Evolutionary conservation across 2,888 invertebrate genomes (phyloP).

Genomic region (Cremastobaeus sp.): DNA sequence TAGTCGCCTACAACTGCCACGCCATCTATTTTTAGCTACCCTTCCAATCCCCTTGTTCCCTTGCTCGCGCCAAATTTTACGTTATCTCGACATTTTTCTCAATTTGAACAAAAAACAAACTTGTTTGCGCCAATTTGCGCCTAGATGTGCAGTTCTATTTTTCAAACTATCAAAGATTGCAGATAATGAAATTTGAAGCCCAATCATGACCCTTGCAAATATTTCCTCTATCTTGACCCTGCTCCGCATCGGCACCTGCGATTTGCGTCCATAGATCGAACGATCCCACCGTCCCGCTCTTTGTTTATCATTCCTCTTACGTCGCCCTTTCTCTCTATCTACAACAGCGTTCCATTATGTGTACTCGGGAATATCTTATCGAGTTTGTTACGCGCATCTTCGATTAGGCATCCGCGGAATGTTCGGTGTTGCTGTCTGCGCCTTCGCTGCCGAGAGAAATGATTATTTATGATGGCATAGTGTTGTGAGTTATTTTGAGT

Average conservation of each 20-base stretch:
- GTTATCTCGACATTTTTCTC: too few relatives aligned
- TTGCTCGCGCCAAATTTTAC: neutral
- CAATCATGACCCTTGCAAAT: slow-evolving; percentile 33
- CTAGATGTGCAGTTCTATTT: too few relatives aligned
- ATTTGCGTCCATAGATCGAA: slow-evolving; percentile 55
- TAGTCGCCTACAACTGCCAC: slow-evolving; percentile 64
- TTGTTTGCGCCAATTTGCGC: too few relatives aligned
- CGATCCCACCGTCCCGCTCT: slow-evolving; percentile 51
- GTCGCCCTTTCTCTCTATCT: slow-evolving; percentile 43
- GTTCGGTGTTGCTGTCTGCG: slow-evolving; percentile 56
- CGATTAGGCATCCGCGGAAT: slow-evolving; percentile 61
- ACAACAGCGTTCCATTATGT: slow-evolving; percentile 56
- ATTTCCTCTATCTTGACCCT: slow-evolving; percentile 46
- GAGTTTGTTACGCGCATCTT: slow-evolving; percentile 61
- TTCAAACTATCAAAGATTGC: too few relatives aligned
- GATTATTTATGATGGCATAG: slow-evolving; percentile 52
- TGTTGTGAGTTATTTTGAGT: slow-evolving; percentile 50
- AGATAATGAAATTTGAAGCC: too few relatives aligned
- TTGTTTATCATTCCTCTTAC: slow-evolving; percentile 44
- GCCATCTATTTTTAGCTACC: slow-evolving; percentile 21
- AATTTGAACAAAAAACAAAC: neutral
- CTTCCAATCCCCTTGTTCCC: slow-evolving; percentile 1
- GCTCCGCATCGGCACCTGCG: slow-evolving; percentile 58
- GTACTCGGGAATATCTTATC: slow-evolving; percentile 59
- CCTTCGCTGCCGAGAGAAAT: slow-evolving; percentile 50